Evolutionary conservation across 2,888 invertebrate genomes (phyloP), one percentile per base, ranked within the genome.

Genomic region (Lamellibrachia satsuma): DNA sequence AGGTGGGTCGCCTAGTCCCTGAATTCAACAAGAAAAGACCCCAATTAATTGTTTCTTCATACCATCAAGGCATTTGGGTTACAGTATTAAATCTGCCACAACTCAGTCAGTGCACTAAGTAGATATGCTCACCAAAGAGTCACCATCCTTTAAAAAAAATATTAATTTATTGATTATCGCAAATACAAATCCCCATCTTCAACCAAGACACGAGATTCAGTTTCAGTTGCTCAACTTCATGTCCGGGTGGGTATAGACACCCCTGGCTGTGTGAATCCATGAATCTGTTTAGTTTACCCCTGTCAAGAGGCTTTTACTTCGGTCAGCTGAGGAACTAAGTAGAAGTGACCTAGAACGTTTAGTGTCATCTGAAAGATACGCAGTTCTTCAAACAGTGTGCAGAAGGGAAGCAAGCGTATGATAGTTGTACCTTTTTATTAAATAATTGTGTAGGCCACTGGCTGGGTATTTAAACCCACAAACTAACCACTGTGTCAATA

Each of bases 1-100:
- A 9, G 94, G 93, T 22, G 93, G 94, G 15, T 94, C 94, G 2
- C 91, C 92, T 27, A 94, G 93, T 4, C 94, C 94, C 92, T 93
- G 75, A 75, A 75, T 75, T 75, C 22, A 15, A 6, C 22, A 75
- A 15, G 9, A 55, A 9, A 75, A 75, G n/a, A 75, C 3, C 22
- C 75, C n/a, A 75, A 22, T 75, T 3, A 15, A 75, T 75, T 15
- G 22, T 22, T 75, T 15, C 75, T 22, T 75, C 6, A 75, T n/a
- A 22, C 15, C 75, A 75, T 75, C n/a, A 55, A 9, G 55, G 55
- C 55, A 7, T 4, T 4, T 9, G 7, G 9, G 55, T 55, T 9
- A 55, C 55, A 55, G 9, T 2, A 55, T 9, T 55, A 9, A 55
- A 55, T 55, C 75, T 4, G 15, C 75, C 22, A 75, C 75, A 75